These are phyloP conservation scores for Scotopteryx bipunctaria DNA, from an alignment of 2,888 invertebrate genomes.

Conservation along the genomic window DNA sequence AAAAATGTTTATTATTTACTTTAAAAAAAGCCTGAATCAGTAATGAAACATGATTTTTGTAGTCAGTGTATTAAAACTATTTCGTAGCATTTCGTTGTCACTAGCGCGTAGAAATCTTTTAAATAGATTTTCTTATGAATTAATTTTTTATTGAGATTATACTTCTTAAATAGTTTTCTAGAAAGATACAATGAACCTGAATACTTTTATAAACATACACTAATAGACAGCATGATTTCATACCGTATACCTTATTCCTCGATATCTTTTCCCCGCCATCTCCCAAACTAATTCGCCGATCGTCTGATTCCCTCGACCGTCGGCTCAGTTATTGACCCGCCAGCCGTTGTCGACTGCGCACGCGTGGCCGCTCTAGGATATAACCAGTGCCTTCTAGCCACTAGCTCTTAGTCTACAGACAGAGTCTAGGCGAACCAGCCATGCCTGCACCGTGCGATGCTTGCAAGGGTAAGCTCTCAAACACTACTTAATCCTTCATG, in stretches of 20 bases:
- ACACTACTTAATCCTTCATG: neutral
- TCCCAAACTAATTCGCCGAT: slow-evolving; percentile 46
- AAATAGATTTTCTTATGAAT: neutral
- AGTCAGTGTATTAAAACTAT: no score
- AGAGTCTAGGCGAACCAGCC: slow-evolving; percentile 44
- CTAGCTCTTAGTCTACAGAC: slow-evolving; percentile 44
- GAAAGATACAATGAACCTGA: no score
- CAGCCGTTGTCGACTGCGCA: slow-evolving; percentile 52
- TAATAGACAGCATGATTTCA: no score
- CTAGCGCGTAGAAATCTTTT: slow-evolving; percentile 11
- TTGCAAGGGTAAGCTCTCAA: slow-evolving; percentile 69
- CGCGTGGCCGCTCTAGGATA: slow-evolving; percentile 48
- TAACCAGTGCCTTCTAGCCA: neutral
- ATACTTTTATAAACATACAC: no score
- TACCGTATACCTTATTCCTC: no score
- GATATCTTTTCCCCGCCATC: neutral
- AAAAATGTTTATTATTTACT: no score
- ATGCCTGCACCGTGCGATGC: slow-evolving; percentile 78
- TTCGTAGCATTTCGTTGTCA: neutral
- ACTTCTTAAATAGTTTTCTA: no score
- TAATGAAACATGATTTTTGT: no score
- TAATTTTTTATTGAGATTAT: no score
- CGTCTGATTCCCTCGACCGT: slow-evolving; percentile 46
- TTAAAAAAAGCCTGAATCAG: neutral
- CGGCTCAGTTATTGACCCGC: slow-evolving; percentile 79